Evolutionary conservation across 1,140 invertebrate genomes (phyloP).

Genomic region (Temnothorax longispinosus): DNA sequence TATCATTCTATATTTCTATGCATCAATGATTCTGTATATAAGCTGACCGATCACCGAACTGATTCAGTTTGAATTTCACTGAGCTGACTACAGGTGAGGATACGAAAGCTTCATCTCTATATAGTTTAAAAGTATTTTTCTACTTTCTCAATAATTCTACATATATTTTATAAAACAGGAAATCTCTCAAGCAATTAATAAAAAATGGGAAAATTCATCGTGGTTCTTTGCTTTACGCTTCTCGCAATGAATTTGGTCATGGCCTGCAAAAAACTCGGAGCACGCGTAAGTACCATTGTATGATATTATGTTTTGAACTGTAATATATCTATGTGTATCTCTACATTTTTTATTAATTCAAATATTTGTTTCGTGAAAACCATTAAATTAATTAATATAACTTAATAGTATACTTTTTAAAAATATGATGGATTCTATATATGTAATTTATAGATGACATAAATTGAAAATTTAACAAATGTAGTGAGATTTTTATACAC

Average conservation of each 20-base stretch:
- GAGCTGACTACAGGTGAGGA: constrained; percentile 32
- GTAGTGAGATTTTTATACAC: neutral
- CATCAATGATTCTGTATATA: constrained; percentile 51
- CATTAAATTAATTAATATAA: constrained; percentile 20
- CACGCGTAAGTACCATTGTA: constrained; percentile 45
- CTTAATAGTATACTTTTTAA: neutral
- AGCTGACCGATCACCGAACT: neutral
- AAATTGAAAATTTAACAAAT: neutral
- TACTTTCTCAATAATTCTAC: neutral
- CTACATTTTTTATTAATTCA: neutral
- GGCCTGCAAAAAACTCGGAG: constrained; percentile 50
- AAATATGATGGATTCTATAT: neutral
- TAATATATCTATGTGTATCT: neutral
- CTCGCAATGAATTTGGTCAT: constrained; percentile 34
- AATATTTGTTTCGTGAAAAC: neutral
- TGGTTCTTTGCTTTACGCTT: constrained; percentile 59
- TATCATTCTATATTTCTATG: neutral
- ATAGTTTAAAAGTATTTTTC: neutral
- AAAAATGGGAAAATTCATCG: constrained; percentile 67
- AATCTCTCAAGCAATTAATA: neutral
- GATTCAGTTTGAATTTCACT: constrained; percentile 7
- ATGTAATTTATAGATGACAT: neutral
- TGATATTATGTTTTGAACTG: neutral
- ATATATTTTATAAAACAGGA: neutral
- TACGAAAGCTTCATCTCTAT: neutral